Evolutionary conservation across 2,113 vertebrate genomes (phyloP).

Genomic region (Myotis davidii): DNA sequence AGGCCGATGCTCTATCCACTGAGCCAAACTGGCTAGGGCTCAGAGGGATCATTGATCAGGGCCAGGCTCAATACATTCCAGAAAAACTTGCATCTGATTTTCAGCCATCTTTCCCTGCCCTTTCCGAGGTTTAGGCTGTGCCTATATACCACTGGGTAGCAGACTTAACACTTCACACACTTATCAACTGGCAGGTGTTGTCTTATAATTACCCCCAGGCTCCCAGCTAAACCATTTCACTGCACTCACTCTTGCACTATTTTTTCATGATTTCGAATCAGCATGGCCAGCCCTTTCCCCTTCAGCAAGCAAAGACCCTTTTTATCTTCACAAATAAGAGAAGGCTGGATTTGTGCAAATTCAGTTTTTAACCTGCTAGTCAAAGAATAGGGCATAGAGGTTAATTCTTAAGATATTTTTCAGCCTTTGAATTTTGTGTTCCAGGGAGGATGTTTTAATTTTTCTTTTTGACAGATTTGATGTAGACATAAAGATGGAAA

Average conservation of each 20-base stretch:
- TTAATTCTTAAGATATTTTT: slow-evolving; percentile 68
- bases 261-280: slow-evolving; percentile 17
- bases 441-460: slow-evolving; percentile 56
- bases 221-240: neutral
- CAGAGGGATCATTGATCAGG: neutral
- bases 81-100: slow-evolving; percentile 9
- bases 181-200: neutral
- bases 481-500: slow-evolving; percentile 69
- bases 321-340: slow-evolving; percentile 55
- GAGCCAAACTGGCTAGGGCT: too few relatives aligned
- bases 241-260: neutral
- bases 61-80: neutral
- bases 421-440: slow-evolving; percentile 70
- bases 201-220: slow-evolving; percentile 10
- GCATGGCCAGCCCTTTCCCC: neutral
- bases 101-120: neutral
- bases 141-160: neutral
- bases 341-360: slow-evolving; percentile 71
- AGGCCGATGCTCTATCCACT: too few relatives aligned
- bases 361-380: slow-evolving; percentile 68
- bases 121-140: neutral
- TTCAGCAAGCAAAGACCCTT: slow-evolving; percentile 27
- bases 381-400: slow-evolving; percentile 55
- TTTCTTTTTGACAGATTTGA: slow-evolving; percentile 70
- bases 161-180: neutral